Evolutionary conservation across 2,113 vertebrate species (phyloP).

Genomic region (Hypomesus transpacificus): DNA sequence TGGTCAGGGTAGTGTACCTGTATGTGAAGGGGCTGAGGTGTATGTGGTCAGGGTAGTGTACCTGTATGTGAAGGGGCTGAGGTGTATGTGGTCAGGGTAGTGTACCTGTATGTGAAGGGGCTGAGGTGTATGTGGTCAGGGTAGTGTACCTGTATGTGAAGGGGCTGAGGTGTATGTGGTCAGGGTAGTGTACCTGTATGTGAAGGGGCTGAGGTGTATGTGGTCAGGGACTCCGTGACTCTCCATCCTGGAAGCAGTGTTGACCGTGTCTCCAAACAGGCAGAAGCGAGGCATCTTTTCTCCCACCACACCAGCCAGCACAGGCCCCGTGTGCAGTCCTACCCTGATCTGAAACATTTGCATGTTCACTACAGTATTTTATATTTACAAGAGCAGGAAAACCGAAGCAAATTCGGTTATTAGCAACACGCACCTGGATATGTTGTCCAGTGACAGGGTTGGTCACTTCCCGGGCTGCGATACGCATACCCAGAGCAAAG

Average conservation of each 20-base stretch:
- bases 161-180: too few relatives aligned
- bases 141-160: conserved; percentile 57
- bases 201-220: conserved; percentile 68
- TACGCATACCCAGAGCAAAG: conserved; percentile 75
- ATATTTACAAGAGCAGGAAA: neutral
- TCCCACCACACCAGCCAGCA: conserved; percentile 72
- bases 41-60: conserved; percentile 68
- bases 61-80: too few relatives aligned
- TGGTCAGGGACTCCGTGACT: conserved; percentile 71
- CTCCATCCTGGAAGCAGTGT: conserved; percentile 75
- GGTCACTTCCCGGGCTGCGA: conserved; percentile 67
- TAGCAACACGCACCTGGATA: conserved; percentile 60
- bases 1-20: too few relatives aligned
- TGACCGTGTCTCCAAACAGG: conserved; percentile 77
- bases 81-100: conserved; percentile 65
- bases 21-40: conserved; percentile 71
- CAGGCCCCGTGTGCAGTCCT: conserved; percentile 71
- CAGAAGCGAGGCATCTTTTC: conserved; percentile 76
- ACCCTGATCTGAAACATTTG: conserved; percentile 64
- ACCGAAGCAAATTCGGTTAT: too few relatives aligned
- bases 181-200: conserved; percentile 58
- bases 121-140: too few relatives aligned
- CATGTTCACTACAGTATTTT: neutral
- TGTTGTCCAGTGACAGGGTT: conserved; percentile 67
- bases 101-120: conserved; percentile 63